Conservation (phyloP, 2,797 vertebrate species). For the Gouania willdenowi region DNA sequence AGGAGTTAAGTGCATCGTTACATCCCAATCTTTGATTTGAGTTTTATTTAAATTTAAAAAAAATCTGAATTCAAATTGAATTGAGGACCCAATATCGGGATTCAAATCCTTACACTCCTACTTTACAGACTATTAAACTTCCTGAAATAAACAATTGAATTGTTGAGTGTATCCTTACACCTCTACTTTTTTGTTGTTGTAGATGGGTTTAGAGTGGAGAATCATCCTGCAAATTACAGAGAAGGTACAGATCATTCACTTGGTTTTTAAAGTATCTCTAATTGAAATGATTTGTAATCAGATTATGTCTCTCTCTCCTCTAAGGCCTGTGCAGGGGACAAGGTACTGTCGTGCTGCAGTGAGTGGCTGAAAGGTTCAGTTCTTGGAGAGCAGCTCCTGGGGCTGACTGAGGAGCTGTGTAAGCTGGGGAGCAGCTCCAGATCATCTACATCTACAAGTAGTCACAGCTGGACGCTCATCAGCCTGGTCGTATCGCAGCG, state of each 20-base stretch:
- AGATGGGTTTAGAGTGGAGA: constrained; percentile 86
- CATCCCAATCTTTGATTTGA: no score
- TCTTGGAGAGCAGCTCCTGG: constrained; percentile 85
- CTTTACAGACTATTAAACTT: no score
- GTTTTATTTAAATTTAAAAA: no score
- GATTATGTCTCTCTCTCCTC: not conserved
- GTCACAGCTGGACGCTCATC: constrained; percentile 85
- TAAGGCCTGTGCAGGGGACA: constrained; percentile 82
- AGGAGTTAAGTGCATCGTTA: no score
- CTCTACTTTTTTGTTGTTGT: constrained; percentile 11
- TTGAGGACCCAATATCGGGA: no score
- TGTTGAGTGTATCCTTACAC: no score
- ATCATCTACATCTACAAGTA: constrained; percentile 49
- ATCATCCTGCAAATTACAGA: constrained; percentile 88
- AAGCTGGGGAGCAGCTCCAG: constrained; percentile 58
- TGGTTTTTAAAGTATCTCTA: no score
- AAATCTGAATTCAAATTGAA: no score
- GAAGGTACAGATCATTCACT: no score
- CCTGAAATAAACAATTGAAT: no score
- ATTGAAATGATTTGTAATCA: no score
- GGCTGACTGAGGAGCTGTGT: constrained; percentile 83
- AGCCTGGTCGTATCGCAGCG: constrained; percentile 89
- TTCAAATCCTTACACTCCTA: no score
- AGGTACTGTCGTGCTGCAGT: constrained; percentile 72
- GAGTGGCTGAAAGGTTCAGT: constrained; percentile 89